Evolutionary conservation across 2,113 vertebrate species (phyloP).

Genomic region (Corythornis vintsioides): DNA sequence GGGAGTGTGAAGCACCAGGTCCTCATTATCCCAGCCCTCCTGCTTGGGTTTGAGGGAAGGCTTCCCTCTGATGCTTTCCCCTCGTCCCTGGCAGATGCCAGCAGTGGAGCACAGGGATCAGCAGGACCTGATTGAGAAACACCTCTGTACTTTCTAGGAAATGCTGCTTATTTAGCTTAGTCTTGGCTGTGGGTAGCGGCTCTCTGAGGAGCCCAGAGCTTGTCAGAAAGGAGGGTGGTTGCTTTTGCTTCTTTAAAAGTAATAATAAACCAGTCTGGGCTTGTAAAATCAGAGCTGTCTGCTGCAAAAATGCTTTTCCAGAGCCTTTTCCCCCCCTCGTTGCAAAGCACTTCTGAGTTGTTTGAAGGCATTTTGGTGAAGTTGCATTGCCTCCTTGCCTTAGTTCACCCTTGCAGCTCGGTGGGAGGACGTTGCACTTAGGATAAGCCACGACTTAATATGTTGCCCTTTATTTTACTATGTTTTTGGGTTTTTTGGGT

Average conservation of each 20-base stretch:
- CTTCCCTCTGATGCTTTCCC: neutral
- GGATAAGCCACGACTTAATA: neutral
- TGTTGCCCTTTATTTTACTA: neutral
- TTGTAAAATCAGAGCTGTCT: neutral
- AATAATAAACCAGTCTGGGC: neutral
- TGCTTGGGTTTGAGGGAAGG: neutral
- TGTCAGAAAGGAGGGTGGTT: accelerated
- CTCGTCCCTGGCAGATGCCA: neutral
- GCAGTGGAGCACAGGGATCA: accelerated
- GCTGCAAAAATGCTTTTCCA: neutral
- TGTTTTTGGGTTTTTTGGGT: neutral
- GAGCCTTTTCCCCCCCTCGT: accelerated
- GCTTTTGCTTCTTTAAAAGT: neutral
- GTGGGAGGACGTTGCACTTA: accelerated
- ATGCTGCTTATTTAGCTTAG: neutral
- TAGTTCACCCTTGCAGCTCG: neutral
- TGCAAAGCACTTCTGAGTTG: neutral
- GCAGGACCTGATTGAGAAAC: neutral
- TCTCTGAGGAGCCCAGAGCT: neutral
- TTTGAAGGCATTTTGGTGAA: neutral
- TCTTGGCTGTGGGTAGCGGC: accelerated
- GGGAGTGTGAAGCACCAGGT: neutral
- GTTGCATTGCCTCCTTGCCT: neutral
- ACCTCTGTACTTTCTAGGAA: slow-evolving; percentile 10
- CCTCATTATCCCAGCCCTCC: accelerated